Conservation (phyloP, 2,888 invertebrate genomes). For the Agrypnus murinus region DNA sequence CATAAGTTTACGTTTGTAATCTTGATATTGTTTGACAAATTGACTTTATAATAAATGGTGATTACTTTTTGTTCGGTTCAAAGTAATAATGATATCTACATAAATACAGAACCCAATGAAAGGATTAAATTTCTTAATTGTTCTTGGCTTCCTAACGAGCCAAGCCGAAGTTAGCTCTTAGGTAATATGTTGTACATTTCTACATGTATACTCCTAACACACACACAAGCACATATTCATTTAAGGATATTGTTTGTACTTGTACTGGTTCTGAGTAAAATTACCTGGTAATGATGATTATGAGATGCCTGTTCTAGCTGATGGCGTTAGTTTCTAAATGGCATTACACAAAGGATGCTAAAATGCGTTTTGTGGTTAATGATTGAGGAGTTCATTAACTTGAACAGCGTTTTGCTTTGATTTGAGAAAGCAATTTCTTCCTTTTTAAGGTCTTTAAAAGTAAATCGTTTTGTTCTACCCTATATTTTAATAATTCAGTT, state of each 20-base stretch:
- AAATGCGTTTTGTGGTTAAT: background rate
- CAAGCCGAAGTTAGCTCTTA: conserved; percentile 2
- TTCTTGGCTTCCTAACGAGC: background rate
- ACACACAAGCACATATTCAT: background rate
- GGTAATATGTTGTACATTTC: too few relatives aligned
- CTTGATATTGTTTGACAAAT: conserved; percentile 9
- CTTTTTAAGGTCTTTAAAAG: too few relatives aligned
- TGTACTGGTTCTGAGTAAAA: background rate
- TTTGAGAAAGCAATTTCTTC: too few relatives aligned
- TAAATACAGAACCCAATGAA: too few relatives aligned
- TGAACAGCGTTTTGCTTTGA: background rate
- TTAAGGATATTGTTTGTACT: conserved; percentile 1
- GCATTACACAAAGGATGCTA: conserved; percentile 7
- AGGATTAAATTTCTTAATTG: background rate
- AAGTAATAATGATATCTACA: too few relatives aligned
- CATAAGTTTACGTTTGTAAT: conserved; percentile 24
- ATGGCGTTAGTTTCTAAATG: conserved; percentile 1
- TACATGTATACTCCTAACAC: too few relatives aligned
- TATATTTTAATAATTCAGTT: too few relatives aligned
- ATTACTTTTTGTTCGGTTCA: too few relatives aligned
- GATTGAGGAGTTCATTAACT: conserved; percentile 8
- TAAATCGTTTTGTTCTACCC: too few relatives aligned
- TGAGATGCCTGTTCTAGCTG: conserved; percentile 9
- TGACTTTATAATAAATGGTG: background rate
- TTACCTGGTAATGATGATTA: conserved; percentile 14